Evolutionary conservation across 2,888 invertebrate genomes (phyloP).

Genomic region (Andrena trimmerana): DNA sequence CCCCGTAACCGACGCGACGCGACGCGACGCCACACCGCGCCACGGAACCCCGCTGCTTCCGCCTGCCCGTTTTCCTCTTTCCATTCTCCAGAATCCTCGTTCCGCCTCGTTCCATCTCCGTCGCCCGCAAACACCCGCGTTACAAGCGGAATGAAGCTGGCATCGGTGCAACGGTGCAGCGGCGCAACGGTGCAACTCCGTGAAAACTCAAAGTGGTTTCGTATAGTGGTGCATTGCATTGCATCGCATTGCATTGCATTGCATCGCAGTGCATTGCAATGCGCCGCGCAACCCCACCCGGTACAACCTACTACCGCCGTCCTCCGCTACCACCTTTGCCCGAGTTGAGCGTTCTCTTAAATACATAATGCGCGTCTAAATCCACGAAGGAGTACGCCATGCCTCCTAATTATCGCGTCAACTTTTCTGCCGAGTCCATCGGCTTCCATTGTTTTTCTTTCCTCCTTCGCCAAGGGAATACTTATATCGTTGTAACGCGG

Average conservation of each 20-base stretch:
- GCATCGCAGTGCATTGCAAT: slow-evolving; percentile 25
- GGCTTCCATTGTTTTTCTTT: slow-evolving; percentile 2
- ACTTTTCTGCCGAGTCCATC: slow-evolving; percentile 54
- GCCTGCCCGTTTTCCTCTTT: slow-evolving; percentile 8
- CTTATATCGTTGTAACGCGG: too few species aligned
- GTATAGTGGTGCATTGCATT: slow-evolving; percentile 58
- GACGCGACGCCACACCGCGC: too few species aligned
- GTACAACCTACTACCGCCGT: background rate
- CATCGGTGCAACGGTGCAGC: slow-evolving; percentile 39
- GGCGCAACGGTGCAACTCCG: slow-evolving; percentile 49
- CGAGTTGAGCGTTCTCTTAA: slow-evolving; percentile 54
- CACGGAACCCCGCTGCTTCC: background rate
- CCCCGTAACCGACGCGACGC: too few species aligned
- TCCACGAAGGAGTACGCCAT: slow-evolving; percentile 46
- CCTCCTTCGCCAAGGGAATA: background rate
- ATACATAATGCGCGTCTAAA: slow-evolving; percentile 62
- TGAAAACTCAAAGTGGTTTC: slow-evolving; percentile 63
- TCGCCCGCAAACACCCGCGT: slow-evolving; percentile 25
- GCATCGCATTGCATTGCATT: slow-evolving; percentile 48
- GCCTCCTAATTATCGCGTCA: slow-evolving; percentile 61
- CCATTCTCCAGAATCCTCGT: slow-evolving; percentile 23
- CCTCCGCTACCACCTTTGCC: slow-evolving; percentile 7
- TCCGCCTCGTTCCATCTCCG: slow-evolving; percentile 17
- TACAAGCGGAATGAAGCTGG: slow-evolving; percentile 44
- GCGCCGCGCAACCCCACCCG: slow-evolving; percentile 12